Base-by-base conservation (phyloP, 2,888 invertebrate genomes). In the Tenodera sinensis region DNA sequence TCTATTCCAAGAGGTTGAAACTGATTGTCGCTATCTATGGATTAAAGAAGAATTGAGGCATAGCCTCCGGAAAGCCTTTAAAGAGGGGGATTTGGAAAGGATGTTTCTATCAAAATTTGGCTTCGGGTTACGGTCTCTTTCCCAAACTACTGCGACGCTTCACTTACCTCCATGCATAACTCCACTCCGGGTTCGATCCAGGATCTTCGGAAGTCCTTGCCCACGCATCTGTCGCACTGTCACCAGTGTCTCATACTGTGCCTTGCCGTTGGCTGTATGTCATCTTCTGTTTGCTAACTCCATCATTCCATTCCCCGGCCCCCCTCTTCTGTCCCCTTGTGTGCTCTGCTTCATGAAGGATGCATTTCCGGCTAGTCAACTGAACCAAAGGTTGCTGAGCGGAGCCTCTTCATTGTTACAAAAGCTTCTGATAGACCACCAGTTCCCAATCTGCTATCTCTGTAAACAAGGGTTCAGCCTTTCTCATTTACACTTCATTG, bases 281-380 rank as follows among this genome's bases (percentile, higher is more conserved):
- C 54, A 71, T 71, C 54, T 71, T 71, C 3, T 71, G 54, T 71
- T 71, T 71, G 54, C 54, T 71, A 71, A 25, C 54, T 71, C 25
- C 54, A 71, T 71, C 54, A 71, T 71, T 71, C 54, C 54, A 71
- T 71, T 71, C 54, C 54, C 54, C 54, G 54, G 54, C 25, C 54
- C 54, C 54, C 54, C 54, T 71, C 54, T 71, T 71, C 54, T 71
- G 54, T 20, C 54, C 54, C 54, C 54, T 71, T 71, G 54, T 71
- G 54, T 71, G 54, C 54, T 71, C 25, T 71, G 54, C 54, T 87
- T 87, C 28, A 87, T 87, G 87, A 87, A 87, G 87, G 87, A 87
- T 87, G 87, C 34, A 20, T 87, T 87, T 87, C 87, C 87, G 87
- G 87, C 83, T 83, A 34, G 87, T 81, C 86, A 87, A 81, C 81